Base-by-base conservation (phyloP, 1,140 invertebrate species). In the Megalonaias nervosa region DNA sequence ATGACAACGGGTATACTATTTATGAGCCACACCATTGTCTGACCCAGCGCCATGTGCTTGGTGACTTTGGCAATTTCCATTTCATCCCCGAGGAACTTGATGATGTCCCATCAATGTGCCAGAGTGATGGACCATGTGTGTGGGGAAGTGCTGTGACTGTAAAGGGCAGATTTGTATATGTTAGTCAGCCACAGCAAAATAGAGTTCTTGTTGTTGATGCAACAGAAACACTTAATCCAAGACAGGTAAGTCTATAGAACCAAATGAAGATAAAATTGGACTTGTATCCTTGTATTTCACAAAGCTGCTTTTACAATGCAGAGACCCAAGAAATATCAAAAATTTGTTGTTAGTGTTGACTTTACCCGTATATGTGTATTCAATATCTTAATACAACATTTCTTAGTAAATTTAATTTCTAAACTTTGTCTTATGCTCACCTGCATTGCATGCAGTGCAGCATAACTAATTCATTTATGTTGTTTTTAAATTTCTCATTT, bases 81-180 rank as follows among this genome's bases (percentile, higher is more conserved):
- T 86, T 85, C 65, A 84, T 87, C 58, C 87, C 88, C 15, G 87
- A 87, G 72, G 86, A 85, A 73, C 74, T 86, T n/a, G 88, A 88
- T 68, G 77, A 60, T 13, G 81, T 86, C 0, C 80, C 86, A 21
- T 81, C 82, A 5, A 79, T 90, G 67, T 90, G 89, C 79, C 77
- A 83, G 23, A 58, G 58, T 11, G 80, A 65, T 21, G 64, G 80
- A 15, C 77, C 76, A 1, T 89, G 88, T 81, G 31, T 72, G 19
- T 96, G 95, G 95, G 95, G 95, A 11, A 91, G 93, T 21, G 94
- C 95, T 21, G 93, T 95, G 66, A 94, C 94, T 81, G 94, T 96
- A 6, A 93, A 93, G 57, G 93, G 94, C 85, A 91, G 93, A 68
- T 96, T 95, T 85, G 93, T 96, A 11, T 96, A 95, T 84, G 94